Evolutionary conservation across 2,797 vertebrate species (phyloP), one percentile per base, ranked within the genome.

Genomic region (Pachyuromys duprasi): DNA sequence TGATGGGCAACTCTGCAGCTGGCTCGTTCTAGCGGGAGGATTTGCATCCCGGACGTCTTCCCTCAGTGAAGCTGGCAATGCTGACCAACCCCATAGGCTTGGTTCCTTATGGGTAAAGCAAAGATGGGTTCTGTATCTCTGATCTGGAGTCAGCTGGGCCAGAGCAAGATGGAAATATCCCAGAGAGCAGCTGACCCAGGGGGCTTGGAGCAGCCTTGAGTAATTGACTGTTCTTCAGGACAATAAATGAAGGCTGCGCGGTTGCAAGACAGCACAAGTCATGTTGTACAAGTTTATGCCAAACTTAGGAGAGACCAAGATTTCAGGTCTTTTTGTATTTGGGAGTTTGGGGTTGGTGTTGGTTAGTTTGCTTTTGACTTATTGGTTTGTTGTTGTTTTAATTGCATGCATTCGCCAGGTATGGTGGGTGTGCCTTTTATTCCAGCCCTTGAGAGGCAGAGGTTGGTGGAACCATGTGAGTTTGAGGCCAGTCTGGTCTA

Each of bases 231-330:
- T 18, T 65, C 65, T 8, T 20, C 20, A 9, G 39, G 7, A 24
- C 49, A 62, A 17, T 13, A 57, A 62, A 42, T 0, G 13, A 36
- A 60, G 15, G 39, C 22, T 11, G 5, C 0, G 1, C 0, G 1
- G 22, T 8, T 53, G 45, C 80, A 18, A 7, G 11, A 11, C 8
- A 9, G n/a, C 15, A 55, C 17, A 9, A 13, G 53, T 22, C 72
- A n/a, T 8, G 0, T 9, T 26, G 33, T 74, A 39, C 33, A 75
- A n/a, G 18, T 62, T 31, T 28, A 33, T 26, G 70, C 76, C 57
- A 45, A 57, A 63, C 49, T 89, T 24, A 39, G 42, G 45, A 49
- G 60, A 3, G 53, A 74, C 24, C 49, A 55, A 2, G 26, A 8
- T 84, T 79, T 89, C 65, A 28, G 95, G 72, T 45, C 8, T n/a